Evolutionary conservation across 2,113 vertebrate genomes (phyloP), one percentile per base, ranked within the genome.

Genomic region (Scytalopus superciliaris): DNA sequence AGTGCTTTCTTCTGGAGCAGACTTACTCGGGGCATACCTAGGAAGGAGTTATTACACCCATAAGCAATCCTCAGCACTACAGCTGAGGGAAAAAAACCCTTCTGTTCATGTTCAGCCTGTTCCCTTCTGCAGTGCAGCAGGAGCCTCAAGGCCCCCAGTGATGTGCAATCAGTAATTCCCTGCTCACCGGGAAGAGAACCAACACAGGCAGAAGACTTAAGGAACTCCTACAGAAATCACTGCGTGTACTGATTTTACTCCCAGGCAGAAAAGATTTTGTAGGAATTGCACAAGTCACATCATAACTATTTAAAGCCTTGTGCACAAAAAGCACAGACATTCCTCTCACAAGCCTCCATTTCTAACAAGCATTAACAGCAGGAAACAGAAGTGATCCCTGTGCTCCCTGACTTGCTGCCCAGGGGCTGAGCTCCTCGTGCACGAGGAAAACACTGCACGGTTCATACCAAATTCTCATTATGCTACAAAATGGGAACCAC

Each of bases 401-500:
- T 14, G 35, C 68, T 68, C 76, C 70, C 44, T 5, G 24, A 73
- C 6, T 17, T 8, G 67, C 81, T 59, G 67, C 70, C 67, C 77
- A 37, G 62, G 1, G 3, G 44, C 76, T 35, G 42, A 86, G 84
- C 63, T 63, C 31, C 89, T 87, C 0, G 0, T 19, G 63, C 68
- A 37, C 4, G 1, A 68, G 56, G 23, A 45, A 42, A 55, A 28
- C 73, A 15, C 68, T 50, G 53, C 63, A 24, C 0, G 0, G n/a
- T 7, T 87, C 63, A 40, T 4, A 27, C 68, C 47, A 33, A 72
- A 40, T 19, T 59, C 73, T 55, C 27, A 25, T 27, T 49, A 18
- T 3, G 16, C n/a, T 64, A 27, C 35, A 72, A 72, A 94, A 80
- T 14, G 47, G 67, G 57, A 87, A 40, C 25, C 49, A 72, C 28